These are phyloP conservation scores for Acanthis flammea DNA, from an alignment of 2,797 vertebrate species.

Conservation along the genomic window DNA sequence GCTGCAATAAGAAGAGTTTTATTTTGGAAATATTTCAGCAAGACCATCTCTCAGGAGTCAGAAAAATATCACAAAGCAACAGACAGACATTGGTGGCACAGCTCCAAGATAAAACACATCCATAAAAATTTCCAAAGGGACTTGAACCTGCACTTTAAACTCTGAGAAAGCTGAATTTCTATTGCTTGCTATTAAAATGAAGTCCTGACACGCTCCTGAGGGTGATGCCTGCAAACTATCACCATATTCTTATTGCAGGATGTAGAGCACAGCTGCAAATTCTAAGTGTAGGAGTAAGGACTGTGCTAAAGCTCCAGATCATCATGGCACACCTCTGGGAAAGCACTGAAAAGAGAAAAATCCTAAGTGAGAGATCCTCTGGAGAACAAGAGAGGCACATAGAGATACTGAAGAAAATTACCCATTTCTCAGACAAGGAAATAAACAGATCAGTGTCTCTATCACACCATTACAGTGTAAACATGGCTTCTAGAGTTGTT, in stretches of 20 bases:
- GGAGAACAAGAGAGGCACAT: background rate
- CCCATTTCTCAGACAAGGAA: background rate
- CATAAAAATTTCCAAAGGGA: background rate
- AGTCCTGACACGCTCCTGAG: background rate
- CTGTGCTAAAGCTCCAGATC: background rate
- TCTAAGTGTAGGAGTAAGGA: background rate
- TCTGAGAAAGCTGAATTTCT: background rate
- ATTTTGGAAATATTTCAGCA: slow-evolving; percentile 22
- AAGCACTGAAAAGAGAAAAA: background rate
- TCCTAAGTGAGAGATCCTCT: background rate
- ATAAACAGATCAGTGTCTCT: background rate
- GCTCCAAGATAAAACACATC: slow-evolving; percentile 14
- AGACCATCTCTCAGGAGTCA: slow-evolving; percentile 2
- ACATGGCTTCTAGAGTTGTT: background rate
- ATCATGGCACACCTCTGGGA: background rate
- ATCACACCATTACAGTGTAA: background rate
- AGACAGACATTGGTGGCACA: background rate
- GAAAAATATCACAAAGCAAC: background rate
- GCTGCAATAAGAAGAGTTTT: background rate
- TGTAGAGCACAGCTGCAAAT: background rate
- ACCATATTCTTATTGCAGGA: background rate
- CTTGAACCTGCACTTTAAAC: background rate
- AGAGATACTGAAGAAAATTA: background rate
- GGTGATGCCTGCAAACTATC: background rate
- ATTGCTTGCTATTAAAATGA: background rate